Percentiles rank a stretch among this genome's conserved stretches.
Evolutionary conservation across 1,140 invertebrate species (phyloP).

Genomic region (Tribolium madens): DNA sequence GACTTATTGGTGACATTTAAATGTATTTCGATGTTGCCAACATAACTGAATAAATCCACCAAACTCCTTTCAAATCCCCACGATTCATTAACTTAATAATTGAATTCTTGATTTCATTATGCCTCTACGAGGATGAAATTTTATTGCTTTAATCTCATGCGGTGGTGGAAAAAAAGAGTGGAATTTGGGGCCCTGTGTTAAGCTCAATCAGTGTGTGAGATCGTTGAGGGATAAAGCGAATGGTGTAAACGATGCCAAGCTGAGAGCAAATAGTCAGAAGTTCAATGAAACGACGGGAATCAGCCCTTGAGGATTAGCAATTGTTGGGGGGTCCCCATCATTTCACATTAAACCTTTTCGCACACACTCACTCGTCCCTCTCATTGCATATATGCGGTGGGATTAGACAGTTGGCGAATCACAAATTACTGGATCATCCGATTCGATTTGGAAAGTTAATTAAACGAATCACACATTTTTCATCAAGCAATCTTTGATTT

Average conservation of each 20-base stretch:
- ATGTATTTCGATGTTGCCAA: too few relatives aligned
- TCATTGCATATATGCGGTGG: constrained; percentile 7
- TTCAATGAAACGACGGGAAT: constrained; percentile 57
- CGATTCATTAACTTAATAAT: too few relatives aligned
- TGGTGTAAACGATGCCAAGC: constrained; percentile 60
- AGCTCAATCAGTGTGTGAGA: constrained; percentile 56
- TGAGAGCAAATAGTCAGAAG: constrained; percentile 59
- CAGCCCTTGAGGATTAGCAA: constrained; percentile 58
- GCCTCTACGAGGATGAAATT: background rate
- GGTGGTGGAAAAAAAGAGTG: constrained; percentile 52
- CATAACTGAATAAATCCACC: too few relatives aligned
- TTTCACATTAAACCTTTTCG: constrained; percentile 53
- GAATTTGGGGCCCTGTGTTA: background rate
- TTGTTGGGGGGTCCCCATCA: constrained; percentile 53
- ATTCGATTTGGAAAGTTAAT: constrained; percentile 42
- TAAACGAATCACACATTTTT: background rate
- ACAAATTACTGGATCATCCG: constrained; percentile 29
- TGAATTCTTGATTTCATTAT: background rate
- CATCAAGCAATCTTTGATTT: too few relatives aligned
- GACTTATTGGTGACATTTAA: too few relatives aligned
- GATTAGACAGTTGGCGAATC: constrained; percentile 33
- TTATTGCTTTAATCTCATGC: background rate
- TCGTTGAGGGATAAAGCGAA: constrained; percentile 57
- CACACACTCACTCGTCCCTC: constrained; percentile 17
- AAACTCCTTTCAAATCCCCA: too few relatives aligned